Evolutionary conservation across 1,140 invertebrate genomes (phyloP).

Genomic region (Bombyx mori): DNA sequence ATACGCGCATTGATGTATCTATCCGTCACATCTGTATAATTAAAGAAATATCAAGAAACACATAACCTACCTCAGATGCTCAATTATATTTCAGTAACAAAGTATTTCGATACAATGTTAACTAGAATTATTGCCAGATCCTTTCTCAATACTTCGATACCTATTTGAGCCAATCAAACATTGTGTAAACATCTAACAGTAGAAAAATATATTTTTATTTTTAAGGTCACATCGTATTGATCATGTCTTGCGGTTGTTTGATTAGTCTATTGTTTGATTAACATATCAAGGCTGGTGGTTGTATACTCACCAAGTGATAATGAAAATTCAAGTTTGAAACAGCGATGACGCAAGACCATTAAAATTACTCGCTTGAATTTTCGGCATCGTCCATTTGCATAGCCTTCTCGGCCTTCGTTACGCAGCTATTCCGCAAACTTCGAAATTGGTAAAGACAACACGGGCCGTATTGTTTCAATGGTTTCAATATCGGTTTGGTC

Average conservation of each 20-base stretch:
- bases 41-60: neutral
- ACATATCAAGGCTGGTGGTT: conserved; percentile 67
- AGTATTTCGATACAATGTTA: neutral
- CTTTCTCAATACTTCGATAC: neutral
- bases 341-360: conserved; percentile 68
- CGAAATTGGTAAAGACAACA: conserved; percentile 67
- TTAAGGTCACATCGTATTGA: conserved; percentile 53
- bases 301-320: conserved; percentile 67
- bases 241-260: conserved; percentile 56
- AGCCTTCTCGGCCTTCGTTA: conserved; percentile 64
- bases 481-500: conserved; percentile 63
- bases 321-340: conserved; percentile 70
- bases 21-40: neutral
- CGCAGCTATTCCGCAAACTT: conserved; percentile 67
- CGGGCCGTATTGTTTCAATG: conserved; percentile 65
- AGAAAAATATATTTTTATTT: conserved; percentile 46
- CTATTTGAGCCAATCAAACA: conserved; percentile 10
- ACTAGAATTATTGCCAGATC: neutral
- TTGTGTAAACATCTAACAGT: conserved; percentile 27
- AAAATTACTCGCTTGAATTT: conserved; percentile 65
- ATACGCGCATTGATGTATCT: conserved; percentile 3
- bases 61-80: neutral
- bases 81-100: neutral
- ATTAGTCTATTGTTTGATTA: conserved; percentile 66
- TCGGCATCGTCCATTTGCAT: conserved; percentile 66